phyloP scores from a whole-genome alignment of 2,888 invertebrate genomes.

The Drosophila quasianomalipes region DNA sequence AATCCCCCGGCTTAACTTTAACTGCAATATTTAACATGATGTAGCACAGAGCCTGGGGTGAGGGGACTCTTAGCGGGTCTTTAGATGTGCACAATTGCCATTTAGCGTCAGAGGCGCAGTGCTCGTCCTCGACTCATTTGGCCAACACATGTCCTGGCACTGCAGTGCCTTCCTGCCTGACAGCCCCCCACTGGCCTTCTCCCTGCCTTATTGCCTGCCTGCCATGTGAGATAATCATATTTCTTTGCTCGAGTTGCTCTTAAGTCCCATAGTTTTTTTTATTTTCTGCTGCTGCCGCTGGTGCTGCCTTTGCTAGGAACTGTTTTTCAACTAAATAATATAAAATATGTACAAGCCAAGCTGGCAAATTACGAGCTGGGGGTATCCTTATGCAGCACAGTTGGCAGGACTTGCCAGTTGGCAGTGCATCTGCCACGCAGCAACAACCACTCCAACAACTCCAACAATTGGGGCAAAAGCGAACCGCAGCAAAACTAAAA shows the following conservation, averaged over 20 bases:
- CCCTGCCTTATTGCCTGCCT: slow-evolving; percentile 1
- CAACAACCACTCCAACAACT: slow-evolving; percentile 24
- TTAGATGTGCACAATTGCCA: slow-evolving; percentile 37
- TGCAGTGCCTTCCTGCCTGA: slow-evolving; percentile 51
- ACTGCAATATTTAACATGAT: slow-evolving; percentile 10
- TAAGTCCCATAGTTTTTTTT: slow-evolving; percentile 11
- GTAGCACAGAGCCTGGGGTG: background rate
- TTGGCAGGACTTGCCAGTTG: slow-evolving; percentile 75
- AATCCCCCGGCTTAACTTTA: slow-evolving; percentile 16
- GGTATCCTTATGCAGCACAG: slow-evolving; percentile 55
- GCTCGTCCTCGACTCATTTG: slow-evolving; percentile 37
- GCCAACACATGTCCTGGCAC: slow-evolving; percentile 51
- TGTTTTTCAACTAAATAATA: slow-evolving; percentile 74
- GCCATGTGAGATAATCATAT: slow-evolving; percentile 77
- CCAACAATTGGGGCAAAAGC: slow-evolving; percentile 25
- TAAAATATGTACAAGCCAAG: slow-evolving; percentile 73
- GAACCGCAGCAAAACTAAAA: slow-evolving; percentile 60
- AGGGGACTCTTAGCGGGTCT: slow-evolving; percentile 11
- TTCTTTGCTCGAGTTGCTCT: slow-evolving; percentile 58
- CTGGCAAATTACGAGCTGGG: slow-evolving; percentile 74
- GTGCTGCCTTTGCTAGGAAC: slow-evolving; percentile 15
- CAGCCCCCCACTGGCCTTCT: background rate
- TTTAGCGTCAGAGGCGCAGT: slow-evolving; percentile 29
- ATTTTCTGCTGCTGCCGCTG: slow-evolving; percentile 3
- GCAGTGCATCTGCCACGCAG: slow-evolving; percentile 53